phyloP scores from a whole-genome alignment of 2,797 vertebrate species.

The Lepus townsendii region DNA sequence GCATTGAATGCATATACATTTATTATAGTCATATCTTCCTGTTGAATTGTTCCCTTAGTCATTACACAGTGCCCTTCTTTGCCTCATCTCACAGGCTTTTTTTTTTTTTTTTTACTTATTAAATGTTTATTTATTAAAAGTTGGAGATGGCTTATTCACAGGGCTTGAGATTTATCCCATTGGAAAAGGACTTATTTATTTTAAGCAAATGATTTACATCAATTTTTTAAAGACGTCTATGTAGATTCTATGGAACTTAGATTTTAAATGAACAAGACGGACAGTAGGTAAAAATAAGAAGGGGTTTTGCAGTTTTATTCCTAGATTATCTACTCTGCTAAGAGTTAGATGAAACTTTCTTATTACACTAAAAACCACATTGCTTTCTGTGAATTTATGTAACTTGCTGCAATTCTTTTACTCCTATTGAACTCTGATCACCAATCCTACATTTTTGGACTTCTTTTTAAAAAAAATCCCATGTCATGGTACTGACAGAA shows the following conservation, averaged over 20 bases:
- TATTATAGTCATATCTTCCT: no score
- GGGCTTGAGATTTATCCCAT: not conserved
- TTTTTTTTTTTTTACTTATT: not conserved
- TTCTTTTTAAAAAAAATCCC: not conserved
- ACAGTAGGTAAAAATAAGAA: not conserved
- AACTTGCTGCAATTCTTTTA: not conserved
- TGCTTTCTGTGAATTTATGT: not conserved
- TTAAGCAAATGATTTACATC: not conserved
- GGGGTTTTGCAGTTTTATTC: not conserved
- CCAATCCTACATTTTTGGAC: not conserved
- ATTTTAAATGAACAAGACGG: not conserved
- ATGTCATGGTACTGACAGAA: not conserved
- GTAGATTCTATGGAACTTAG: not conserved
- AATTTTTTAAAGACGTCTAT: not conserved
- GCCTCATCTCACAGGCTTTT: no score
- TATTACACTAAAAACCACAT: not conserved
- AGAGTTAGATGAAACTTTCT: not conserved
- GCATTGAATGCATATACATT: no score
- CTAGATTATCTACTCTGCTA: not conserved
- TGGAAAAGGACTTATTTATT: not conserved
- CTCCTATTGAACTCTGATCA: not conserved
- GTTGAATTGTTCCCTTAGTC: no score
- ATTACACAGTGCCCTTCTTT: no score
- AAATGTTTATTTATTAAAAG: not conserved
- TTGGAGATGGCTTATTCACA: not conserved